Evolutionary conservation across 2,113 vertebrate species (phyloP).

Genomic region (Gadus chalcogrammus): DNA sequence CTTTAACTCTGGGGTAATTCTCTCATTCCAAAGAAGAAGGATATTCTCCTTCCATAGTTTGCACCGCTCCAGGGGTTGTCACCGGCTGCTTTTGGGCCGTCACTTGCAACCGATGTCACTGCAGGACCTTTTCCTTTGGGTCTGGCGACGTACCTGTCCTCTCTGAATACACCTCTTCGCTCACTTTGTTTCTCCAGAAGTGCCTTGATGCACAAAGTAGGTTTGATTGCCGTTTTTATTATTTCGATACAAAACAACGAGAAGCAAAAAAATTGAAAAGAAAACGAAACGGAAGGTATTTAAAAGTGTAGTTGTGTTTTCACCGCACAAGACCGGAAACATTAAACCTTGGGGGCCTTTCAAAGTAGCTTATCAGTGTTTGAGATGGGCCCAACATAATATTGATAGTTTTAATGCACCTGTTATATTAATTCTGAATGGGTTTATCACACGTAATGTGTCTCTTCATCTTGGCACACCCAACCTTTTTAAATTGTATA

Average conservation of each 20-base stretch:
- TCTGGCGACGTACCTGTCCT: slow-evolving; percentile 12
- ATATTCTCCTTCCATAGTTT: slow-evolving; percentile 23
- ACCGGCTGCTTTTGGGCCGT: slow-evolving; percentile 21
- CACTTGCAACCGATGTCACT: slow-evolving; percentile 49
- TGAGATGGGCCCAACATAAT: slow-evolving; percentile 30
- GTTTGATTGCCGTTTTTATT: no score
- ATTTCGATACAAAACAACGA: no score
- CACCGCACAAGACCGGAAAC: slow-evolving; percentile 47
- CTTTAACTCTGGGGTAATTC: slow-evolving; percentile 28
- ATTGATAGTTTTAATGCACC: slow-evolving; percentile 22
- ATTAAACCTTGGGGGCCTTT: slow-evolving; percentile 62
- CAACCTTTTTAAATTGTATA: no score
- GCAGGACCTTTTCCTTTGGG: slow-evolving; percentile 29
- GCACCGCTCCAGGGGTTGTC: slow-evolving; percentile 38
- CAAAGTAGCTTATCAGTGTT: slow-evolving; percentile 28
- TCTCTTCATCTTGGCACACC: no score
- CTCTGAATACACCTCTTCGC: slow-evolving; percentile 12
- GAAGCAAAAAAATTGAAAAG: no score
- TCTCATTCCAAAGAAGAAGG: slow-evolving; percentile 57
- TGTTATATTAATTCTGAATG: background rate
- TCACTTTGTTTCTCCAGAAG: slow-evolving; percentile 55
- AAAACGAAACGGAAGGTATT: slow-evolving; percentile 49
- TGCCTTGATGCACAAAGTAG: slow-evolving; percentile 69
- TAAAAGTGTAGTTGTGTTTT: slow-evolving; percentile 52
- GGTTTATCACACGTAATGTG: no score